Base-by-base conservation (phyloP, 2,888 invertebrate species). In the Scaptomyza caliginosa region DNA sequence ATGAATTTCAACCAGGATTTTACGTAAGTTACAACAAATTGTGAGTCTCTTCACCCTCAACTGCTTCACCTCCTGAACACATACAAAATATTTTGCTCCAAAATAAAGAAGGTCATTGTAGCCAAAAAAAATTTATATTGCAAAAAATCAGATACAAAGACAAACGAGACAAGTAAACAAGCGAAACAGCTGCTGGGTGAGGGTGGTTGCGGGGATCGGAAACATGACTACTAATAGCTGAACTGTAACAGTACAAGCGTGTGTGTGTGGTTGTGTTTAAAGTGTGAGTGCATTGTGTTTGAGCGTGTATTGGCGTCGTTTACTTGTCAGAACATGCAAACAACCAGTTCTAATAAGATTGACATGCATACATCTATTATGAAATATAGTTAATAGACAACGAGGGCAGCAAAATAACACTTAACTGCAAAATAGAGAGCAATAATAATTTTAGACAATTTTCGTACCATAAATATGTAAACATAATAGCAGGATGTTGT, bases 1-100 rank as follows among this genome's bases (percentile, higher is more conserved):
- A 88, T 88, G 70, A 88, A 85, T 71, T 88, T 86, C 67, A 88
- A 88, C 68, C 88, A 88, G 81, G 88, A 88, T 66, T 88, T 88
- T 88, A 88, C 86, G 88, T 88, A 88, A 88, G 88, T 88, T 56
- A 45, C 23, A 69, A 66, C 51, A 66, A 67, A 69, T 63, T 64
- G 21, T 39, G 8, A 42, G 16, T 32, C 43, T 30, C 40, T 30
- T 39, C 32, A 45, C 8, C 39, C n/a, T 6, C 16, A 36, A 43
- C n/a, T n/a, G n/a, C n/a, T n/a, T n/a, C 19, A n/a, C 1, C 30
- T 4, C 30, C 10, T 30, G 34, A 38, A 17, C 26, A 28, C 28
- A 34, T n/a, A 23, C 28, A 11, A 17, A 30, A 66, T 78, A 62
- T 68, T 74, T 79, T 77, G 66, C 65, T 65, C 66, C 39, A 13